Evolutionary conservation across 2,888 invertebrate species (phyloP), one percentile per base, ranked within the genome.

Genomic region (Perdita meconis): DNA sequence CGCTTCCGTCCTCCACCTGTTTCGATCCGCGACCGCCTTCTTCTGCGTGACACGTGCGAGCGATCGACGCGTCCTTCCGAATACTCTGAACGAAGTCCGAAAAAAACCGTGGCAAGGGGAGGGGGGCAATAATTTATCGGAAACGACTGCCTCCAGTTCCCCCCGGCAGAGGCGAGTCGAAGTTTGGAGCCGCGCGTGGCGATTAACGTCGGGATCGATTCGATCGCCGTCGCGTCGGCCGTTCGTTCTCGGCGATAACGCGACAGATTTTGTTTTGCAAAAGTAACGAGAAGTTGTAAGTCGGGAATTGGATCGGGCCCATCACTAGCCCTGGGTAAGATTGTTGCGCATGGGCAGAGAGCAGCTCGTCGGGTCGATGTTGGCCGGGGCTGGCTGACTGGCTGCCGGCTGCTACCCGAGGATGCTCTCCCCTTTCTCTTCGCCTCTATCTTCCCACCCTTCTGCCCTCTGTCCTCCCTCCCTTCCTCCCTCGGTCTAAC

Each of bases 321-420:
- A 79, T 79, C 78, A 86, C 90, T 90, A 90, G 87, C 88, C 86
- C 87, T 85, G 88, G 63, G 82, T 85, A 86, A 89, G 84, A 86
- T 85, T 83, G 85, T 83, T 83, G 88, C 89, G 89, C 89, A 78
- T 84, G 89, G 85, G 87, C 85, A 71, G 72, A 82, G 79, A 83
- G 77, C 80, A 82, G 81, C 83, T 86, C 83, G 86, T 86, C 89
- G 90, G 91, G 91, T 91, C 91, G 91, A 91, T 91, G 90, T 88
- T 91, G 90, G 89, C 91, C 90, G 90, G 86, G 90, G 90, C 89
- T 89, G 88, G 90, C 89, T 87, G 90, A 89, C 89, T 89, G 88
- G 89, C 89, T 87, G 78, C 83, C 79, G 81, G 81, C 74, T 78
- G 76, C 66, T 81, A 84, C 74, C 86, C 73, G 83, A 84, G 82